Percentiles rank a stretch among this genome's conserved stretches.
phyloP scores from a whole-genome alignment of 2,113 vertebrate genomes.

The Lynx canadensis region DNA sequence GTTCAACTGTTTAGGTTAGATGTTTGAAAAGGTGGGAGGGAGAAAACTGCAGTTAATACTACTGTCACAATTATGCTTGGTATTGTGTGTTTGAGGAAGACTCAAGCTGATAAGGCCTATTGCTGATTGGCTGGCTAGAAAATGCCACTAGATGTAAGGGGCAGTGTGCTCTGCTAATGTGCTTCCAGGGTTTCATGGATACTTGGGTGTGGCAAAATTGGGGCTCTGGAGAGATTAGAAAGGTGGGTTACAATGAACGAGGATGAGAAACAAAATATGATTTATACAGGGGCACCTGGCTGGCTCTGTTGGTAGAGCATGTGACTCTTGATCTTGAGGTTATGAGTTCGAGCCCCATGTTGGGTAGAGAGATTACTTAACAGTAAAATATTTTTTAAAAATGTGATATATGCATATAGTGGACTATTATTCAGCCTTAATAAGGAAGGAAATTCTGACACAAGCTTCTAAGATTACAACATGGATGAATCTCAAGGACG shows the following conservation, averaged over 20 bases:
- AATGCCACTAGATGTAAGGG: background rate
- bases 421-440: background rate
- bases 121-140: background rate
- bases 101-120: background rate
- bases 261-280: background rate
- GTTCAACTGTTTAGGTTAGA: background rate
- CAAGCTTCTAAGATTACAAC: constrained; percentile 17
- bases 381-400: background rate
- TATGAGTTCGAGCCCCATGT: background rate
- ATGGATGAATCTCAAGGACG: background rate
- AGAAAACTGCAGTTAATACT: background rate
- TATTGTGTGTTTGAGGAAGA: background rate
- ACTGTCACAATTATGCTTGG: background rate
- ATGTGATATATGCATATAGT: background rate
- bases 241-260: constrained; percentile 10
- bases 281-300: background rate
- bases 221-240: background rate
- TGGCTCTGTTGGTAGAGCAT: background rate
- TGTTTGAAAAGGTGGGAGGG: background rate
- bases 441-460: constrained; percentile 33
- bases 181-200: background rate
- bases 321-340: background rate
- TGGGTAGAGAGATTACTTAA: background rate
- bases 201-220: background rate
- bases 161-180: background rate